Evolutionary conservation across 2,113 vertebrate genomes (phyloP).

Genomic region (Colistium nudipinnis): DNA sequence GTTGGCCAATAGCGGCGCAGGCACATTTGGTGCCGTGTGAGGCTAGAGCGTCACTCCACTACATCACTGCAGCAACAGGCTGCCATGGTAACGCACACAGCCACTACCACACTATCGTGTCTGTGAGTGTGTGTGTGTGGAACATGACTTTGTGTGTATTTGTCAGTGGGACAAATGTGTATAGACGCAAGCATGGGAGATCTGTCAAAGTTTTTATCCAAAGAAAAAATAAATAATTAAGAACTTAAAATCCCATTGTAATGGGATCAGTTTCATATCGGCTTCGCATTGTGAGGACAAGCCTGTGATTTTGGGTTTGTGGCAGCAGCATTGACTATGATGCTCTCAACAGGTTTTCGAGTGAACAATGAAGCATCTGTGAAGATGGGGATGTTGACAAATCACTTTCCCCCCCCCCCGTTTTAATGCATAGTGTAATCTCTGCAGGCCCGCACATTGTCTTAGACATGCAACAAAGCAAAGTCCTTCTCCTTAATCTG

Average conservation of each 20-base stretch:
- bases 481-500: constrained; percentile 2
- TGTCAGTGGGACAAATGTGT: constrained; percentile 28
- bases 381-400: not conserved
- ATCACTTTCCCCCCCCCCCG: no score
- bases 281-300: constrained; percentile 1
- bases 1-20: constrained; percentile 65
- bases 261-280: constrained; percentile 16
- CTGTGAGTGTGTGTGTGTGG: constrained; percentile 21
- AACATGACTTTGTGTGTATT: constrained; percentile 33
- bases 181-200: constrained; percentile 31
- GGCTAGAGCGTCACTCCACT: constrained; percentile 68
- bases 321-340: not conserved
- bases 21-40: constrained; percentile 78
- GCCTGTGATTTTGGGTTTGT: not conserved
- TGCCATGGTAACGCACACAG: constrained; percentile 82
- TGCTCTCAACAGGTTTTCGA: not conserved
- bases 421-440: no score
- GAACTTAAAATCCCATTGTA: not conserved
- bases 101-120: constrained; percentile 57
- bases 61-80: constrained; percentile 81
- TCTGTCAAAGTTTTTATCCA: constrained; percentile 40
- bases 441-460: not conserved
- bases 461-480: not conserved
- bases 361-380: not conserved
- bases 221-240: not conserved